Base-by-base conservation (phyloP, 2,113 vertebrate genomes). In the Rana temporaria region DNA sequence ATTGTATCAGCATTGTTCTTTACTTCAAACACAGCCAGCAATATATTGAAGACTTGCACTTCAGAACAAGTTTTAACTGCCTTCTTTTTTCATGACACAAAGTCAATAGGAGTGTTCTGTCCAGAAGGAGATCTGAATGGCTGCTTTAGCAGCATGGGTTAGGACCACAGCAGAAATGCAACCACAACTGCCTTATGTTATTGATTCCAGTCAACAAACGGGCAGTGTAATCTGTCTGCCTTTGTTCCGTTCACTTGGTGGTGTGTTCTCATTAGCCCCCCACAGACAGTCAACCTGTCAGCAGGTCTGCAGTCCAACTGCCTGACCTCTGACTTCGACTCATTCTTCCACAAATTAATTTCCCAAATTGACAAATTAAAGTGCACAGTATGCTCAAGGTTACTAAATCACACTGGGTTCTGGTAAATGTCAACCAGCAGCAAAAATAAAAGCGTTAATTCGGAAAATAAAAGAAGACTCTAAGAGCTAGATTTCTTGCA, bases 271-370 rank as follows among this genome's bases (percentile, higher is more conserved):
- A 89, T 95, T 95, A 95, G 91, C 91, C 91, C 92, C 92, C 93
- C 77, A 78, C 62, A 77, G 91, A 90, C 85, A 91, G 90, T 92
- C 90, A 89, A 90, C 90, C 90, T 90, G 86, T 91, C 93, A 91
- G 92, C 90, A 91, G 91, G 89, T 89, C 89, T 87, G 90, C 86
- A 85, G 90, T 92, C 90, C 88, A 90, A 89, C 90, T 71, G 90
- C 89, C 92, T 92, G 92, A 93, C 93, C 92, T 92, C 92, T 92
- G 90, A 92, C 93, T 92, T 90, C 69, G 1, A 77, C 90, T 92
- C 92, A 90, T 93, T 94, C 91, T 91, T 92, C 88, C 88, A 92
- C 91, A 93, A 94, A 95, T 93, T 92, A 95, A 94, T 92, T 92
- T 92, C 90, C 90, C 89, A 90, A 92, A 91, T 87, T 91, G 92